Evolutionary conservation across 2,113 vertebrate genomes (phyloP).

Genomic region (Natator depressus): DNA sequence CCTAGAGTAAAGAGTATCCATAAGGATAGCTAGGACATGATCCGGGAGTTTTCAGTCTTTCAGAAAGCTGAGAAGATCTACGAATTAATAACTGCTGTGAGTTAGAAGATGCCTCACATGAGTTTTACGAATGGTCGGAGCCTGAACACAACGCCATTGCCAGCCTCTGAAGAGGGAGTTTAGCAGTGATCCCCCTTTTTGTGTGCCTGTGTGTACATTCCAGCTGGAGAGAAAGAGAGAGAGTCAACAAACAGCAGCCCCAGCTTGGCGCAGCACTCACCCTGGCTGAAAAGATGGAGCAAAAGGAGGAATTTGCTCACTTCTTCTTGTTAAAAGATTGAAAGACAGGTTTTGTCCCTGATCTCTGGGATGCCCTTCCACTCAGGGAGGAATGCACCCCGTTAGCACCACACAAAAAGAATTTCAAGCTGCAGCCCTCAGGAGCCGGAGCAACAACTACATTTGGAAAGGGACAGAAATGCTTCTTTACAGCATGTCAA

Average conservation of each 20-base stretch:
- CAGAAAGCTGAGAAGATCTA: background rate
- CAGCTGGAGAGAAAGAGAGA: background rate
- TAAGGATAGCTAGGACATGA: conserved; percentile 36
- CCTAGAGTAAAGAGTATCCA: conserved; percentile 30
- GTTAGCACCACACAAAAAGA: background rate
- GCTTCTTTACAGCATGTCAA: fast-evolving
- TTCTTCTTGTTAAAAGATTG: conserved; percentile 3
- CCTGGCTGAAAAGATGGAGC: background rate
- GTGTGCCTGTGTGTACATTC: background rate
- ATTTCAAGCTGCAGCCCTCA: background rate
- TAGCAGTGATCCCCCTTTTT: background rate
- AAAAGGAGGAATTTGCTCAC: conserved; percentile 37
- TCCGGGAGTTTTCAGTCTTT: conserved; percentile 26
- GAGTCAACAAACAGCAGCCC: background rate
- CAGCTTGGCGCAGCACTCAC: background rate
- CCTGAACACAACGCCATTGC: background rate
- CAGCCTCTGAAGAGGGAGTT: background rate
- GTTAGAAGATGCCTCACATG: background rate
- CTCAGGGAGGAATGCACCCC: background rate
- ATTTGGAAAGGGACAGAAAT: background rate
- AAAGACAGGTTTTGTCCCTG: conserved; percentile 7
- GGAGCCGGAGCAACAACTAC: background rate
- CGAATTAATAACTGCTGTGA: background rate
- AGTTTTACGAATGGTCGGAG: background rate
- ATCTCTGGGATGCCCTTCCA: conserved; percentile 3